These are phyloP conservation scores for Sinohyriopsis cumingii DNA, from an alignment of 2,888 invertebrate genomes.

Conservation along the genomic window DNA sequence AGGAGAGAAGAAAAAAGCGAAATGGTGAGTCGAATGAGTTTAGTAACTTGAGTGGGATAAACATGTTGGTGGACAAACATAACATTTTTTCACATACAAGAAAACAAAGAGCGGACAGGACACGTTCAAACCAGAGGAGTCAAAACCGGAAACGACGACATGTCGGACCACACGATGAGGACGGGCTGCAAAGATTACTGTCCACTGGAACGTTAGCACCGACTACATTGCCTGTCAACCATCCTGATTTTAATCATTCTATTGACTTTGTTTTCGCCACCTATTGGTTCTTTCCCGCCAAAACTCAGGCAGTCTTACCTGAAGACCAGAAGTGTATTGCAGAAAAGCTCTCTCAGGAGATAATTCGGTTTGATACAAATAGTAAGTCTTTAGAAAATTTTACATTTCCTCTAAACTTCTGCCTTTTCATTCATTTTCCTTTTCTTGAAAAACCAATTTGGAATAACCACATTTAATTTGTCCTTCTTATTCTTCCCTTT, in stretches of 20 bases:
- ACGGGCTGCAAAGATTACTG: constrained; percentile 71
- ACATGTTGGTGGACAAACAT: not conserved
- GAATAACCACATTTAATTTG: too few species aligned
- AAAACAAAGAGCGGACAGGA: not conserved
- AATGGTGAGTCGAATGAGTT: too few species aligned
- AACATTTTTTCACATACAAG: not conserved
- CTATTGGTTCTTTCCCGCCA: constrained; percentile 82
- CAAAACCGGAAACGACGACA: constrained; percentile 57
- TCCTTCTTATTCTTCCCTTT: too few species aligned
- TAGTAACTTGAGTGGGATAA: not conserved
- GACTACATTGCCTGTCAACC: constrained; percentile 69
- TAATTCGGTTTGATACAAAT: constrained; percentile 65
- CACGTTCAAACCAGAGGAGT: not conserved
- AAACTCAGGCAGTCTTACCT: constrained; percentile 74
- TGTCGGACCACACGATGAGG: constrained; percentile 73
- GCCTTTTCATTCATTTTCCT: too few species aligned
- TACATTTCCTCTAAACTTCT: not conserved
- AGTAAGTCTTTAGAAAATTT: constrained; percentile 55
- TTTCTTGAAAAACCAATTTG: too few species aligned
- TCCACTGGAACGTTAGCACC: constrained; percentile 73
- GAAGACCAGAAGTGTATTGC: constrained; percentile 80
- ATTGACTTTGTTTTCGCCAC: constrained; percentile 82
- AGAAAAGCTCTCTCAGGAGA: constrained; percentile 73
- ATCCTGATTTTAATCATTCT: constrained; percentile 72
- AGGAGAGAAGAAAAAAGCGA: too few species aligned